Percentiles rank a stretch among this genome's conserved stretches.
Evolutionary conservation across 2,888 invertebrate species (phyloP).

Genomic region (Lepidocyrtinus sp.): DNA sequence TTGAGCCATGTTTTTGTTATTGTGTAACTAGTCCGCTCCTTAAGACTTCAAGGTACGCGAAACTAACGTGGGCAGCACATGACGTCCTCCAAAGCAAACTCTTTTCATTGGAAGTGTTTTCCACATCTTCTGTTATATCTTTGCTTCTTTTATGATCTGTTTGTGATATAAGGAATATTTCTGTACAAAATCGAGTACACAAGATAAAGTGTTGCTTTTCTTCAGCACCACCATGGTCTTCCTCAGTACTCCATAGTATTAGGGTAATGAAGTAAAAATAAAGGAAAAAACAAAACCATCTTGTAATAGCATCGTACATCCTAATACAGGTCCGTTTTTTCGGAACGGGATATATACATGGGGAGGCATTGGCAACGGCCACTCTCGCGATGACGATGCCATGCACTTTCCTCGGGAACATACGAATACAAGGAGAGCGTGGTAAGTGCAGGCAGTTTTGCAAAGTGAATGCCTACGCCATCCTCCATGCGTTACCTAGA

Average conservation of each 20-base stretch:
- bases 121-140: too few species aligned
- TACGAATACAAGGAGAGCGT: too few species aligned
- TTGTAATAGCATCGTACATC: neutral
- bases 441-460: too few species aligned
- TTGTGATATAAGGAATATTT: too few species aligned
- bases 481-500: too few species aligned
- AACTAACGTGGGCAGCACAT: slow-evolving; percentile 53
- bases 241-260: neutral
- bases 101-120: neutral
- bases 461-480: too few species aligned
- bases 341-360: neutral
- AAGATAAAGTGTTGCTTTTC: too few species aligned
- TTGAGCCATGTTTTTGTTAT: neutral
- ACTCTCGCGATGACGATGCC: too few species aligned
- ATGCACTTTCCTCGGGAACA: too few species aligned
- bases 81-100: slow-evolving; percentile 26
- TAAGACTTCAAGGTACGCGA: slow-evolving; percentile 29
- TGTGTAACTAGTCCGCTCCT: slow-evolving; percentile 6
- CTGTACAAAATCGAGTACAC: too few species aligned
- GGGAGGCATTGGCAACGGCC: slow-evolving; percentile 10
- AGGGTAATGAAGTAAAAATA: neutral
- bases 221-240: too few species aligned
- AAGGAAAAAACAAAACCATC: neutral
- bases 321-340: neutral
- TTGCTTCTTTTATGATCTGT: too few species aligned